A percentile compares a stretch with the other conserved stretches of the same genome.
These are phyloP conservation scores for Anas platyrhynchos DNA, from an alignment of 2,113 vertebrate genomes.

Conservation along the genomic window DNA sequence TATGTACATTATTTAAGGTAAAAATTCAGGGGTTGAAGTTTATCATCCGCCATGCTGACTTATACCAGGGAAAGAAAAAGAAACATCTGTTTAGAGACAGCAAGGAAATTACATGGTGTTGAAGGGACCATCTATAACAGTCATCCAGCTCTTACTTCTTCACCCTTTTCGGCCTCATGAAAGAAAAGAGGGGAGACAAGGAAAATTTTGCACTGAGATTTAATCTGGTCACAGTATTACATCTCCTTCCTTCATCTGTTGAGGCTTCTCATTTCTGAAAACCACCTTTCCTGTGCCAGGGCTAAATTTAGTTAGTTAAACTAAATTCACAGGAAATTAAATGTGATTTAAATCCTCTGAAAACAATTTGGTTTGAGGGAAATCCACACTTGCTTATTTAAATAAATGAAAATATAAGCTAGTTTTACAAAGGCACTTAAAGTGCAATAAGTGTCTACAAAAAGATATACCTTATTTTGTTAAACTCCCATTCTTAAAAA, in stretches of 20 bases:
- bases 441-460: not conserved
- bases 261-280: not conserved
- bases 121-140: not conserved
- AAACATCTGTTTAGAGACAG: not conserved
- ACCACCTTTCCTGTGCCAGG: not conserved
- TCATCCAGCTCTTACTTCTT: not conserved
- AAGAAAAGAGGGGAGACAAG: fast-evolving
- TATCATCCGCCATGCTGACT: not conserved
- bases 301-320: not conserved
- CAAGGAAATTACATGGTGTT: not conserved
- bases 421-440: not conserved
- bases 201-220: not conserved
- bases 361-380: not conserved
- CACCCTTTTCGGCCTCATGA: not conserved
- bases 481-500: not conserved
- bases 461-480: not conserved
- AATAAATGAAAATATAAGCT: not conserved
- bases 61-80: not conserved
- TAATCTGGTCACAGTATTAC: not conserved
- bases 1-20: fast-evolving
- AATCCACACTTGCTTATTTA: not conserved
- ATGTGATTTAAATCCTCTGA: not conserved
- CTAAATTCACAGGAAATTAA: not conserved
- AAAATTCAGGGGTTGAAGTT: not conserved
- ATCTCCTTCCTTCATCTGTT: not conserved